Base-by-base conservation (phyloP, 2,888 invertebrate species). In the Eilema griseolum region DNA sequence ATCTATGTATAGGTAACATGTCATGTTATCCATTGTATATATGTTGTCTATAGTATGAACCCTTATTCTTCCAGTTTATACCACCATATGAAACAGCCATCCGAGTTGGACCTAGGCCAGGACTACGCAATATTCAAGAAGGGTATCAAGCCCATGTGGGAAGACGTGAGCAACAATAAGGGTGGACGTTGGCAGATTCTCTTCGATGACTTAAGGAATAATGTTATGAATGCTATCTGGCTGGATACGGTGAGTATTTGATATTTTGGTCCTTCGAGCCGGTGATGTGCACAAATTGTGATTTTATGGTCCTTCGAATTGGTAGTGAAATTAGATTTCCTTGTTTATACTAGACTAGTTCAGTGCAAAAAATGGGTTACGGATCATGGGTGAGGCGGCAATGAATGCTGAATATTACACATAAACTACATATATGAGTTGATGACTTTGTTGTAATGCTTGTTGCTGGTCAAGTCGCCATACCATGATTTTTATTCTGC, bases 81-180 rank as follows among this genome's bases (percentile, higher is more conserved):
- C 91, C 98, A 98, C 89, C 97, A 98, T 89, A 98, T 98, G 88
- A 98, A 98, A 92, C 94, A 96, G 76, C 98, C 98, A 0, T 98
- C 98, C 69, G 98, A 98, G 86, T 92, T 99, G 72, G 95, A 95
- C 65, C 93, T 96, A 75, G 98, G 98, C 1, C 90, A 90, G 63
- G 98, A 98, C 93, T 99, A 98, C 85, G 96, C 97, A n/a, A 91
- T 97, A 79, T 98, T 98, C 88, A 97, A 97, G 88, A 93, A 97
- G 88, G 98, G 98, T 8, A 97, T 98, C 77, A 96, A 96, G 80
- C 99, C 99, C 0, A 98, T 98, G 98, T 99, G 99, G 99, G 99
- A 99, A 92, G 98, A 99, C 89, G 94, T 94, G 2, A 96, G 96
- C n/a, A 99, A 99, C 90, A 96, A 96, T 85, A 92, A 93, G 67